These are phyloP conservation scores for Myxocyprinus asiaticus DNA, from an alignment of 2,113 vertebrate species.

Conservation along the genomic window DNA sequence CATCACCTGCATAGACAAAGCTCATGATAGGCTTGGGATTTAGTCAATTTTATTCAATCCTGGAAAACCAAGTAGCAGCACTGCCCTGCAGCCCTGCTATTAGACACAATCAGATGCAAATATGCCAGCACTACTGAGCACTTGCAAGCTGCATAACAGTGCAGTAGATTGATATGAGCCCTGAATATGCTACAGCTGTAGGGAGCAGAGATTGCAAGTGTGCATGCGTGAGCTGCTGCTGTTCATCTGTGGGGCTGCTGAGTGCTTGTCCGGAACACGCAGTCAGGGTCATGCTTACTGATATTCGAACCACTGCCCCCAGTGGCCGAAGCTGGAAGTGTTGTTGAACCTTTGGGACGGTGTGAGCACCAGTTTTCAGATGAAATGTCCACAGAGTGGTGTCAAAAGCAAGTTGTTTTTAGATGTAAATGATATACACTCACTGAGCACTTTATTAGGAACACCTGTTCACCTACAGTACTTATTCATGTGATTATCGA, in stretches of 20 bases:
- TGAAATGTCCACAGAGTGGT: too few relatives aligned
- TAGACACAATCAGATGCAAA: constrained; percentile 38
- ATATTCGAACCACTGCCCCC: too few relatives aligned
- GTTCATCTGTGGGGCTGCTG: constrained; percentile 71
- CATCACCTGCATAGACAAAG: constrained; percentile 21
- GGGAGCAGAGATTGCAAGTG: constrained; percentile 30
- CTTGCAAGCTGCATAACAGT: constrained; percentile 47
- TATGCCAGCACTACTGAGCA: not conserved
- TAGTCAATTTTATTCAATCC: constrained; percentile 24
- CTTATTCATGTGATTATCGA: too few relatives aligned
- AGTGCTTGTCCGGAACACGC: constrained; percentile 75
- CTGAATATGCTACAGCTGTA: not conserved
- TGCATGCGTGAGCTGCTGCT: constrained; percentile 44
- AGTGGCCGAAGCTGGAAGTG: too few relatives aligned
- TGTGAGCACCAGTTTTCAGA: too few relatives aligned
- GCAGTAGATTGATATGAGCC: constrained; percentile 23
- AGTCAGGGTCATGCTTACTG: constrained; percentile 39
- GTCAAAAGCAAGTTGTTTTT: too few relatives aligned
- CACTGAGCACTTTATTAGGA: too few relatives aligned
- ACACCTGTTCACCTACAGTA: too few relatives aligned
- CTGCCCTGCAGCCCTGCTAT: constrained; percentile 16
- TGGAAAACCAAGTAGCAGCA: constrained; percentile 27
- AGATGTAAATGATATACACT: too few relatives aligned
- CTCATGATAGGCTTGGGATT: constrained; percentile 10
- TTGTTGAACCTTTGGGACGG: too few relatives aligned